Conservation (phyloP, 2,888 invertebrate genomes). For the Lamellibrachia columna region DNA sequence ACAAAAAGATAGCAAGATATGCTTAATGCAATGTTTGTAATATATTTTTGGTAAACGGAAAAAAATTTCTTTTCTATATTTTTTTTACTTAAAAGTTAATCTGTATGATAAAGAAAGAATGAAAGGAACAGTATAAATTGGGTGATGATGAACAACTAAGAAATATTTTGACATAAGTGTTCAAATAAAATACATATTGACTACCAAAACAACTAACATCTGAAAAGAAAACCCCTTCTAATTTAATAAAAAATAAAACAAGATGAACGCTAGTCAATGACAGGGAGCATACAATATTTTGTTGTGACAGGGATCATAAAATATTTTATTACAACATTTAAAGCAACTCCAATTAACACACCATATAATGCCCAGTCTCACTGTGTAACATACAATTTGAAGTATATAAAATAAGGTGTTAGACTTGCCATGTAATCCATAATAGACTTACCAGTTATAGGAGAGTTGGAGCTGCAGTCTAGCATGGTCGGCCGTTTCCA, state of each 20-base stretch:
- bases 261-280: too few relatives aligned
- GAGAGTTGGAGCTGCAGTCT: conserved; percentile 68
- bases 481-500: conserved; percentile 69
- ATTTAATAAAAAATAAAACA: neutral
- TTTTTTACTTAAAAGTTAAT: neutral
- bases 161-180: too few relatives aligned
- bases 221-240: neutral
- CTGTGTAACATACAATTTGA: neutral
- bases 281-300: too few relatives aligned
- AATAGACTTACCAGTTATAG: conserved; percentile 66
- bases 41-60: neutral
- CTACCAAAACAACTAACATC: neutral
- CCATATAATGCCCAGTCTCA: neutral
- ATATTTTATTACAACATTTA: neutral
- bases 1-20: too few relatives aligned
- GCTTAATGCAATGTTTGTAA: neutral
- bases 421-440: too few relatives aligned
- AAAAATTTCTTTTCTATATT: neutral
- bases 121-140: neutral
- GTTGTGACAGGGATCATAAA: too few relatives aligned
- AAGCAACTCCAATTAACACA: neutral
- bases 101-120: neutral
- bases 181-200: neutral
- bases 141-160: neutral
- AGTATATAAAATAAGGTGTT: neutral